Evolutionary conservation across 2,888 invertebrate species (phyloP), one percentile per base, ranked within the genome.

Genomic region (Lasius platythorax): DNA sequence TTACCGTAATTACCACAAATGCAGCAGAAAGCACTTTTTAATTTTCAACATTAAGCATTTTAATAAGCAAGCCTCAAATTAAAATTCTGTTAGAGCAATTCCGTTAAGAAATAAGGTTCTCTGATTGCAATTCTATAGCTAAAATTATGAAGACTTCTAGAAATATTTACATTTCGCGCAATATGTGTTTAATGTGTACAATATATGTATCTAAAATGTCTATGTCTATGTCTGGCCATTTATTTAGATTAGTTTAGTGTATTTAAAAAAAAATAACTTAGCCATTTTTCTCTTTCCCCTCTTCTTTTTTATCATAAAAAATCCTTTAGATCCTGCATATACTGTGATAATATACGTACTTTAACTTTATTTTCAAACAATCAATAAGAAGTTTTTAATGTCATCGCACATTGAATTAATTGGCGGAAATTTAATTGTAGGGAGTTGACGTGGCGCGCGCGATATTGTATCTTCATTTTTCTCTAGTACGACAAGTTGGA

Each of bases 351-450:
- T 2, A n/a, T 15, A 53, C 28, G 46, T 72, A 81, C 33, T 46
- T 33, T 30, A 23, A 43, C 56, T 46, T 81, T 81, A 81, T 81
- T 81, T 81, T 73, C 61, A 61, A 81, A 46, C 28, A 79, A 79
- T 79, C 79, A 73, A 79, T 79, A 79, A 61, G 23, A 81, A 61
- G 15, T 46, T 46, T 74, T 81, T 81, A 81, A 81, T 81, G 75
- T 74, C 79, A 81, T 73, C 28, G 79, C 79, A 79, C 79, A 79
- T 5, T 30, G 43, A 43, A 79, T 73, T 79, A 79, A 79, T 76
- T 28, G 40, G 72, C 30, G 78, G 72, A 78, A 78, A 78, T 78
- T 78, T 56, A 78, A 70, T 72, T 78, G 78, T 15, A 56, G 56
- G 72, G 53, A 70, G 61, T 61, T 40, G 70, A 28, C 28, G 37